Conservation (phyloP, 1,140 invertebrate species). For the Megalonaias nervosa region DNA sequence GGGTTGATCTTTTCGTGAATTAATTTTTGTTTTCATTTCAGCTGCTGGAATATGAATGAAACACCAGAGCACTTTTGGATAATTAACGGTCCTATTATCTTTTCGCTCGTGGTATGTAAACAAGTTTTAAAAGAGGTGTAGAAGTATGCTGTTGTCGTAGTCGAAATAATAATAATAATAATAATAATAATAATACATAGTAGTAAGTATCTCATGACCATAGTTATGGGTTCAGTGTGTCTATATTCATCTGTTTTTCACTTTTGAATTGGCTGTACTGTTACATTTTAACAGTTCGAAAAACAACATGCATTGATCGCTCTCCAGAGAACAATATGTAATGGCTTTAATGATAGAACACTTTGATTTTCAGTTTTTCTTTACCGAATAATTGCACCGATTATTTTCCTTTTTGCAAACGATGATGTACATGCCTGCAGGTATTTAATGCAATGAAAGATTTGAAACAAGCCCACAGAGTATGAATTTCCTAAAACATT, state of each 20-base stretch:
- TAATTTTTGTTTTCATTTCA: conserved; percentile 63
- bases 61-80: conserved; percentile 78
- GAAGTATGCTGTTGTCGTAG: neutral
- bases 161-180: neutral
- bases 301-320: no score
- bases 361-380: no score
- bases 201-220: neutral
- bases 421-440: no score
- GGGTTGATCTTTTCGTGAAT: conserved; percentile 25
- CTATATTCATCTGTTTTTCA: neutral
- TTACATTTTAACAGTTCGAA: conserved; percentile 50
- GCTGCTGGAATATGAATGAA: conserved; percentile 89
- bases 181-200: neutral
- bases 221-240: neutral
- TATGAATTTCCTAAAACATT: no score
- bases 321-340: no score
- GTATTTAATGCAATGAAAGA: no score
- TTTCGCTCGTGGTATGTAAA: conserved; percentile 77
- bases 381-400: no score
- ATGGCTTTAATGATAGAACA: no score
- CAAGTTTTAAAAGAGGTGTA: neutral
- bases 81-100: conserved; percentile 77
- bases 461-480: no score
- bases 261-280: neutral
- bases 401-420: no score